phyloP scores from a whole-genome alignment of 2,113 vertebrate species.

The Aptenodytes patagonicus region DNA sequence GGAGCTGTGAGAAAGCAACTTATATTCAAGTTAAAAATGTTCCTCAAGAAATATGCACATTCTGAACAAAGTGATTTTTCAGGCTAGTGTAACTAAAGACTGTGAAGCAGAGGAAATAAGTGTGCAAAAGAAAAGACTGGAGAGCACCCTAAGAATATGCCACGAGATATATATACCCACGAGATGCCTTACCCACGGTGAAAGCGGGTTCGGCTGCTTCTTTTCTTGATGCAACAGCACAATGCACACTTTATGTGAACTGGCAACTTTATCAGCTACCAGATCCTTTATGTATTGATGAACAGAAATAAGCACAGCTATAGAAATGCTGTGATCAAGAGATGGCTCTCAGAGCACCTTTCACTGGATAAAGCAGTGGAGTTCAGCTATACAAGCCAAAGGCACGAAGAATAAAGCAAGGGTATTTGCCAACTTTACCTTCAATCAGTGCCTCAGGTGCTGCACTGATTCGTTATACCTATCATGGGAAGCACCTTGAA shows the following conservation, averaged over 20 bases:
- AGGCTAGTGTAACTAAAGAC: neutral
- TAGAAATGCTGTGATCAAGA: neutral
- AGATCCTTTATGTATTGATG: neutral
- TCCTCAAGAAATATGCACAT: neutral
- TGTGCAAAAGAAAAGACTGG: neutral
- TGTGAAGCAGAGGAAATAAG: neutral
- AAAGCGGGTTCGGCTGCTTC: neutral
- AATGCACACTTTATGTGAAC: neutral
- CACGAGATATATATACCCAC: no score
- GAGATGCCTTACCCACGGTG: neutral
- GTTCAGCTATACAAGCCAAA: neutral
- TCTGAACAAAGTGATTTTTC: neutral
- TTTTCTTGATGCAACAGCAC: neutral
- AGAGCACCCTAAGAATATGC: neutral
- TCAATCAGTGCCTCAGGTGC: neutral
- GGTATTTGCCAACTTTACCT: neutral
- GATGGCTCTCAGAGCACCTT: neutral
- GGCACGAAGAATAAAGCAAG: neutral
- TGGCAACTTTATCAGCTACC: neutral
- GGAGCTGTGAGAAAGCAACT: neutral
- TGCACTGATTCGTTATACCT: neutral
- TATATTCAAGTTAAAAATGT: neutral
- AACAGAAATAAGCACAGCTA: neutral
- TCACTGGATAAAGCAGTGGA: neutral
- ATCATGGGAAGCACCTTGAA: neutral